Evolutionary conservation across 2,888 invertebrate genomes (phyloP).

Genomic region (Idaea straminata): DNA sequence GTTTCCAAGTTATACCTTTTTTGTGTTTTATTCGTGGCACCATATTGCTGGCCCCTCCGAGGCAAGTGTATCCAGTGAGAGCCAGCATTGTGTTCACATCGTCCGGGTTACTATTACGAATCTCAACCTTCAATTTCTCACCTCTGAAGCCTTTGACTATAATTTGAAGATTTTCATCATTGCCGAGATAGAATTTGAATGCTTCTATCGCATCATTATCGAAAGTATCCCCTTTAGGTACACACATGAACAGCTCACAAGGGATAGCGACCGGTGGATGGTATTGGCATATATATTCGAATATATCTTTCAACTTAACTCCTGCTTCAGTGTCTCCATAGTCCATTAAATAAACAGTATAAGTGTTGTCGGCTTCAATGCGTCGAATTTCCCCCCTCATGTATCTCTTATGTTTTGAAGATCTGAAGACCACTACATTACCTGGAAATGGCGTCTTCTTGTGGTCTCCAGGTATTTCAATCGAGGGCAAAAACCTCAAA

Average conservation of each 20-base stretch:
- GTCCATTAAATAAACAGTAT: background rate
- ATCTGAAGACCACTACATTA: background rate
- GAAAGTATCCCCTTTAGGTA: background rate
- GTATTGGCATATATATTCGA: background rate
- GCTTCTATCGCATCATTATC: background rate
- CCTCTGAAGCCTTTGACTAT: background rate
- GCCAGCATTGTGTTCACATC: slow-evolving; percentile 2
- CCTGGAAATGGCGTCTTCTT: background rate
- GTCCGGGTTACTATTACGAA: background rate
- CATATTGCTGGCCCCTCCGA: background rate
- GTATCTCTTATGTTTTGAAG: background rate
- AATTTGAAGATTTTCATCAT: background rate
- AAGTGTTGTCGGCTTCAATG: background rate
- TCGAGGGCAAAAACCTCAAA: background rate
- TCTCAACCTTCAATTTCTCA: background rate
- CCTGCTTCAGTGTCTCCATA: background rate
- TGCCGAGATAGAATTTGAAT: background rate
- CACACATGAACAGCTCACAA: background rate
- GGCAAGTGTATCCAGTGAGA: background rate
- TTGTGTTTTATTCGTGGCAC: background rate
- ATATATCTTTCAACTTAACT: background rate
- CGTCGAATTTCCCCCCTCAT: background rate
- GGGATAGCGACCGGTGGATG: background rate
- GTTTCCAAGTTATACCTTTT: background rate
- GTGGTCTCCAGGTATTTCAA: background rate